These are phyloP conservation scores for Mastomys natalensis DNA, from an alignment of 2,113 vertebrate genomes.

Conservation along the genomic window DNA sequence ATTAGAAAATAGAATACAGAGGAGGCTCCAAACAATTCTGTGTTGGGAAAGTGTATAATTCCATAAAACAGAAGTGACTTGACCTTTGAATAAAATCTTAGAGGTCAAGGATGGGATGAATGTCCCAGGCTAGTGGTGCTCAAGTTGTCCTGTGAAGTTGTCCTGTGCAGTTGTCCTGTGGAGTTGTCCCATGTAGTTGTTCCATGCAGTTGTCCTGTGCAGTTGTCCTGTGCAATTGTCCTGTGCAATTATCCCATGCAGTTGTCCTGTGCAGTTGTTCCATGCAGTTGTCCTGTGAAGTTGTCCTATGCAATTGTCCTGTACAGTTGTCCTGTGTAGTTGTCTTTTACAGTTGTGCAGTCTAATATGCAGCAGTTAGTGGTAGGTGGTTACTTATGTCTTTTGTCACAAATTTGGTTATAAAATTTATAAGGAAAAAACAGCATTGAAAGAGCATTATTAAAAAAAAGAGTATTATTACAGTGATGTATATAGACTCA, in stretches of 20 bases:
- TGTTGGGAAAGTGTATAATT: not conserved
- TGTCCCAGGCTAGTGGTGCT: not conserved
- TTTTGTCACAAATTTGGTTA: not conserved
- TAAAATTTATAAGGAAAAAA: constrained; percentile 26
- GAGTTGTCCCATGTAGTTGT: too few relatives aligned
- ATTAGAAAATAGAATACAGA: not conserved
- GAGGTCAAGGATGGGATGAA: not conserved
- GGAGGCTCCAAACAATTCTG: not conserved
- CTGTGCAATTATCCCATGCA: too few relatives aligned
- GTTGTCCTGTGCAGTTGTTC: too few relatives aligned
- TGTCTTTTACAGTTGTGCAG: too few relatives aligned
- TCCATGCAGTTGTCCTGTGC: too few relatives aligned
- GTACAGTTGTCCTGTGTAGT: too few relatives aligned
- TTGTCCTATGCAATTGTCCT: too few relatives aligned
- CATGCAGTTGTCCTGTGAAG: too few relatives aligned
- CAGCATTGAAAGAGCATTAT: constrained; percentile 27
- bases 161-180: not conserved
- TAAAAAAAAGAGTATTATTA: constrained; percentile 43
- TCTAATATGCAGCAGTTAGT: not conserved
- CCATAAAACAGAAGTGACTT: not conserved
- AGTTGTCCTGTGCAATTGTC: not conserved
- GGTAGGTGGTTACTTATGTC: not conserved
- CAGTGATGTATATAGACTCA: not conserved
- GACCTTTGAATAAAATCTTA: not conserved
- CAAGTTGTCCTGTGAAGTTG: too few relatives aligned